Evolutionary conservation across 2,797 vertebrate genomes (phyloP).

Genomic region (Gymnoscopelus braueri): DNA sequence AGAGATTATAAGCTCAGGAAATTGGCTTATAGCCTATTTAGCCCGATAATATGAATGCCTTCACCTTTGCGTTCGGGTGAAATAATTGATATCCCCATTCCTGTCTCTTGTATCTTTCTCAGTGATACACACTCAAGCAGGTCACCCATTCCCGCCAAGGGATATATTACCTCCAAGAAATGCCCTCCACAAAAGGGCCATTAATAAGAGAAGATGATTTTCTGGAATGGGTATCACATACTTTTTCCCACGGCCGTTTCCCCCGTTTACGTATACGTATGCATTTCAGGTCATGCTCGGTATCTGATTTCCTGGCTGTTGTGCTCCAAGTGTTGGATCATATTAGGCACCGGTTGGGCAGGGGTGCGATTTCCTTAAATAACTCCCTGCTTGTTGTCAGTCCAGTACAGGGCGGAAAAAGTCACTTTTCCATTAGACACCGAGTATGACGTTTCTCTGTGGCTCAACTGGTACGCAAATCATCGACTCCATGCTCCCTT

Average conservation of each 20-base stretch:
- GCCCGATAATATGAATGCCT: conserved; percentile 7
- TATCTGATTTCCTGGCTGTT: conserved; percentile 59
- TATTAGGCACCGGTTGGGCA: conserved; percentile 31
- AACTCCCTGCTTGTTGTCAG: background rate
- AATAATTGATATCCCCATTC: conserved; percentile 31
- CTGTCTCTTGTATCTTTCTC: conserved; percentile 31
- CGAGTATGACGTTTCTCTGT: no score
- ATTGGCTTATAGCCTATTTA: conserved; percentile 1
- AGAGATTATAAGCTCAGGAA: background rate
- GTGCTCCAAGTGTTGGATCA: conserved; percentile 39
- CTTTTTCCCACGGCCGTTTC: conserved; percentile 60
- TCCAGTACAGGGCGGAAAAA: background rate
- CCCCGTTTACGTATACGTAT: conserved; percentile 11
- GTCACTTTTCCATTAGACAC: no score
- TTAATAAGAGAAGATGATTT: conserved; percentile 53
- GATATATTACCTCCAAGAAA: conserved; percentile 59
- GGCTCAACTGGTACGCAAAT: background rate
- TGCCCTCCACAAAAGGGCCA: conserved; percentile 56
- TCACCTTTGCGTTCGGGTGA: conserved; percentile 13
- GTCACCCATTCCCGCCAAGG: conserved; percentile 43
- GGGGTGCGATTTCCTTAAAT: background rate
- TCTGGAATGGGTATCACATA: conserved; percentile 44
- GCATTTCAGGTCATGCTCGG: conserved; percentile 26
- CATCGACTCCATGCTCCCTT: background rate
- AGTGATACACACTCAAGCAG: conserved; percentile 27